Conservation (phyloP, 1,140 invertebrate genomes). For the Bombyx mandarina region DNA sequence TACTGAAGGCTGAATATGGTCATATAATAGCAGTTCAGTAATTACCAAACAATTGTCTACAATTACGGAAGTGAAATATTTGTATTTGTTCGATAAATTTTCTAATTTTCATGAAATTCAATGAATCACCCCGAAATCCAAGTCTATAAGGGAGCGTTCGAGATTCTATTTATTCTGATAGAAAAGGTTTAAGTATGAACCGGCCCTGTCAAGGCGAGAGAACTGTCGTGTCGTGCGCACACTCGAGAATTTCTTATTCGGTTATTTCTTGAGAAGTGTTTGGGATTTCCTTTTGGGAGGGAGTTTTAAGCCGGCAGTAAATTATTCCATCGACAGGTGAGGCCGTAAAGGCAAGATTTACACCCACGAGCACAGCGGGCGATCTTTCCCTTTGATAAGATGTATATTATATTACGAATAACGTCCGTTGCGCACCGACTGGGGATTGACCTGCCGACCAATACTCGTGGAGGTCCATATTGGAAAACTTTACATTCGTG, state of each 20-base stretch:
- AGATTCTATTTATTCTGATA: conserved; percentile 51
- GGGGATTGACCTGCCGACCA: conserved; percentile 30
- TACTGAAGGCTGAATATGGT: no score
- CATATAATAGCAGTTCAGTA: no score
- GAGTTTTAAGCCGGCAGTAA: conserved; percentile 67
- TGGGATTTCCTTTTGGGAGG: conserved; percentile 56
- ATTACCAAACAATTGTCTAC: no score
- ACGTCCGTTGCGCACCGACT: conserved; percentile 37
- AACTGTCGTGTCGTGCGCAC: conserved; percentile 33
- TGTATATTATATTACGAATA: conserved; percentile 54
- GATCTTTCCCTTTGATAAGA: conserved; percentile 55
- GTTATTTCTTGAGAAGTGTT: conserved; percentile 67
- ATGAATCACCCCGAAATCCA: no score
- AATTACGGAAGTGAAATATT: no score
- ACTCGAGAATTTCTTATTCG: conserved; percentile 64
- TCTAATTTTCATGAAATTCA: no score
- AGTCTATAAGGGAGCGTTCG: neutral
- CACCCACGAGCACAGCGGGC: conserved; percentile 46
- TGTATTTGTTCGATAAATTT: no score
- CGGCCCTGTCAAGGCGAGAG: conserved; percentile 37
- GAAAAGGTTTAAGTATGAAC: conserved; percentile 44
- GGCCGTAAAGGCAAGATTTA: conserved; percentile 68
- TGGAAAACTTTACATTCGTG: conserved; percentile 28
- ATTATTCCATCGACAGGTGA: conserved; percentile 69
- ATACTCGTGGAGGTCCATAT: conserved; percentile 7